Evolutionary conservation across 2,113 vertebrate genomes (phyloP).

Genomic region (Bos javanicus): DNA sequence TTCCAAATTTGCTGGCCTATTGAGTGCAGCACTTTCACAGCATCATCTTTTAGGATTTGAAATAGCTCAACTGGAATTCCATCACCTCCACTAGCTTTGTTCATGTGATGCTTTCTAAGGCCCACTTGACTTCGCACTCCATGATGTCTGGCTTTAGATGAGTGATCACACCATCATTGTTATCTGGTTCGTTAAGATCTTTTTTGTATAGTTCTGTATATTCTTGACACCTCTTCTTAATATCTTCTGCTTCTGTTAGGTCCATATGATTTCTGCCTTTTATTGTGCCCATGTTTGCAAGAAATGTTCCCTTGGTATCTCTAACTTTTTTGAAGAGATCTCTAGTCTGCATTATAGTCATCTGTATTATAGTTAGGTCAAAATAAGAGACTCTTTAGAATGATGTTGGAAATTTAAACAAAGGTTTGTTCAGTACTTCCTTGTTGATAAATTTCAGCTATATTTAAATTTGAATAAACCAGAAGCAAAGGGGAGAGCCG

Average conservation of each 20-base stretch:
- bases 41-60: not conserved
- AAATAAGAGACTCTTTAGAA: constrained; percentile 3
- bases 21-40: not conserved
- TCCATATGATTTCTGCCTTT: not conserved
- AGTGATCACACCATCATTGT: not conserved
- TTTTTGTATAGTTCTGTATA: not conserved
- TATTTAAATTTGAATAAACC: constrained; percentile 47
- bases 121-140: not conserved
- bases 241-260: not conserved
- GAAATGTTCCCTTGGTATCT: not conserved
- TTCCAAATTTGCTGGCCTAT: not conserved
- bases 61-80: not conserved
- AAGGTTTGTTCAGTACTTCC: not conserved
- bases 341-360: not conserved
- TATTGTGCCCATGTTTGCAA: not conserved
- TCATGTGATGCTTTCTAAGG: not conserved
- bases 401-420: constrained; percentile 28
- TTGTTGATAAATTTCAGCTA: not conserved
- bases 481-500: not conserved
- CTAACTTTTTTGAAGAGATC: not conserved
- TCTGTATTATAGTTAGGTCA: not conserved
- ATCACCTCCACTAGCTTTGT: not conserved
- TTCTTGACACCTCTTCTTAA: not conserved
- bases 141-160: not conserved
- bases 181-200: not conserved